A percentile compares a stretch with the other conserved stretches of the same genome.
Conservation (phyloP, 2,113 vertebrate genomes). For the Cyanoramphus novaezelandiae region DNA sequence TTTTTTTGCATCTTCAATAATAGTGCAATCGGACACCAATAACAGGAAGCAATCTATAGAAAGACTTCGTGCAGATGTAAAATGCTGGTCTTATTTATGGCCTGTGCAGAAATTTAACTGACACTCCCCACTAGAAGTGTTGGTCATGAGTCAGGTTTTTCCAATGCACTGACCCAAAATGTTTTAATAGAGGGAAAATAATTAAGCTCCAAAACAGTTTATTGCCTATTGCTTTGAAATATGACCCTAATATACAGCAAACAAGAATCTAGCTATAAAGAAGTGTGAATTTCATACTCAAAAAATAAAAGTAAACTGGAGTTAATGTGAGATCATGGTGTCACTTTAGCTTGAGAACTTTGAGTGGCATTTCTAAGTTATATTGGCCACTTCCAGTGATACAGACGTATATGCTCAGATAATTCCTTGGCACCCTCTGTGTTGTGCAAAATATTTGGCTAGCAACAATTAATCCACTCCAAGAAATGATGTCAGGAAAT, state of each 20-base stretch:
- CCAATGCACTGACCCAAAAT: not conserved
- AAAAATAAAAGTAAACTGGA: not conserved
- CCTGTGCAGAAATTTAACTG: not conserved
- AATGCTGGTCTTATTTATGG: not conserved
- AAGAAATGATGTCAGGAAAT: constrained; percentile 36
- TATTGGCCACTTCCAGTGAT: not conserved
- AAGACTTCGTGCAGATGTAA: not conserved
- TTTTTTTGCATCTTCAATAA: not conserved
- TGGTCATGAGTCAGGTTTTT: not conserved
- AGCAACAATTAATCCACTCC: not conserved
- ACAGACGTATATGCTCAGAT: not conserved
- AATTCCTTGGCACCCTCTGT: not conserved
- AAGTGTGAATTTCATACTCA: not conserved
- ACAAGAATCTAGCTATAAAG: not conserved
- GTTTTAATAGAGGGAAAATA: not conserved
- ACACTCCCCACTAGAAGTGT: not conserved
- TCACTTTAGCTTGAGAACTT: not conserved
- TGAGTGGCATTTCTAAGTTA: not conserved
- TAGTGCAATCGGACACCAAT: not conserved
- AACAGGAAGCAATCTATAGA: not conserved
- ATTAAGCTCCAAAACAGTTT: not conserved
- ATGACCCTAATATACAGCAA: not conserved
- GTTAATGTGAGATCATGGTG: not conserved
- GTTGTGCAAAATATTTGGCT: constrained; percentile 23
- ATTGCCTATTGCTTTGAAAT: not conserved